Conservation (phyloP, 2,113 vertebrate genomes). For the Apeltes quadracus region DNA sequence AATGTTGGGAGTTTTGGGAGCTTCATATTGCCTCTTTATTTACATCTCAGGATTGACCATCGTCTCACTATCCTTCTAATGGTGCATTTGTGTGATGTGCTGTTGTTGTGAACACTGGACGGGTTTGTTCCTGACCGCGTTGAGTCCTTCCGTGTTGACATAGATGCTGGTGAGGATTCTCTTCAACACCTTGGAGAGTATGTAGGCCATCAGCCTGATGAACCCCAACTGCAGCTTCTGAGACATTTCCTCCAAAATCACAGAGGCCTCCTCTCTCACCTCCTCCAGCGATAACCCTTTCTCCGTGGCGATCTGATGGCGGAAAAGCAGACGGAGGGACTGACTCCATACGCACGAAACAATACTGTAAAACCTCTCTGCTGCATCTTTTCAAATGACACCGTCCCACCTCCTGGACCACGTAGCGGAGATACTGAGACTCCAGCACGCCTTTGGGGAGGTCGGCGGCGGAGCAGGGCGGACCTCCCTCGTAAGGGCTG, state of each 20-base stretch:
- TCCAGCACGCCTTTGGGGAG: conserved; percentile 87
- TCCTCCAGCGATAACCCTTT: conserved; percentile 80
- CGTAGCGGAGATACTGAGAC: conserved; percentile 86
- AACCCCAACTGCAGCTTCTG: conserved; percentile 89
- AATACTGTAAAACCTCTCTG: neutral
- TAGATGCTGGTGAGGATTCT: conserved; percentile 87
- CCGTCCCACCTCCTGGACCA: conserved; percentile 86
- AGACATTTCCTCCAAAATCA: conserved; percentile 92
- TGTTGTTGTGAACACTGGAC: no score
- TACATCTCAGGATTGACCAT: neutral
- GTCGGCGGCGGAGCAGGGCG: conserved; percentile 79
- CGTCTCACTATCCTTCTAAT: no score
- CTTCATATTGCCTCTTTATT: neutral
- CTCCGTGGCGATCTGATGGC: conserved; percentile 84
- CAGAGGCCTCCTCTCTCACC: conserved; percentile 84
- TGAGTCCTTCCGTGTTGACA: conserved; percentile 94
- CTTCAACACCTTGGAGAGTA: conserved; percentile 90
- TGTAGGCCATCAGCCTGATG: conserved; percentile 88
- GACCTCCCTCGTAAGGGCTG: conserved; percentile 80
- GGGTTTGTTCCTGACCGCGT: conserved; percentile 79
- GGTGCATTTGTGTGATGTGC: no score
- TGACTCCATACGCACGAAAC: neutral
- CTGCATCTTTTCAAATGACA: neutral
- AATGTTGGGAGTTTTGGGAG: no score
- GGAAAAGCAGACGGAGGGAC: neutral